Evolutionary conservation across 2,797 vertebrate genomes (phyloP), one percentile per base, ranked within the genome.

Genomic region (Darevskia nairensis): DNA sequence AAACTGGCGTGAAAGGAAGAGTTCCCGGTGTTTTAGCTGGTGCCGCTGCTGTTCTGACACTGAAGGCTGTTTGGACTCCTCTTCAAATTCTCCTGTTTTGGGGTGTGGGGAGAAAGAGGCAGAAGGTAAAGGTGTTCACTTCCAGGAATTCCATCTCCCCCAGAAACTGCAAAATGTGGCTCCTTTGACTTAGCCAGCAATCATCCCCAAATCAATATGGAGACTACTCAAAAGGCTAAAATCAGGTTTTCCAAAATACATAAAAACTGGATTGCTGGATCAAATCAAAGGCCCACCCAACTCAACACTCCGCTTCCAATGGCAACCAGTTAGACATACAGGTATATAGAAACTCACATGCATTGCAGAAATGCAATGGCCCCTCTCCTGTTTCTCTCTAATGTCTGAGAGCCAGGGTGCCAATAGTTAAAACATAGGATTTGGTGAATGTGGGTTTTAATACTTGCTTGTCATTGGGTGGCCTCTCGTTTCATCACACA

Each of bases 21-120:
- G 98, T 94, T 99, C 98, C 89, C 98, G 97, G 96, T 99, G 98
- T 93, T 99, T 99, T 79, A 99, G 96, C 90, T 99, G 98, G 95
- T 99, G 98, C 80, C 98, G 98, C 95, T 99, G 98, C 94, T 97
- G 98, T 90, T 99, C 98, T 0, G 97, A 95, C 77, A 98, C 96
- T 0, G 96, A n/a, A 0, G 98, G 98, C 96, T 99, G 98, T 95
- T 99, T 99, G 0, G 98, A 99, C 90, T 99, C 98, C 91, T 99
- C 98, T 94, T 99, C 98, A 86, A 99, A 99, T 85, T 99, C 98
- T 92, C 98, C 98, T 98, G 55, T 11, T 91, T 66, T 32, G 81
- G 79, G 23, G 29, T 27, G 13, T 13, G 29, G 35, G 4, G n/a
- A 66, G 39, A 19, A 13, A 66, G 3, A 72, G 79, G 23, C 46